Evolutionary conservation across 1,140 invertebrate genomes (phyloP), one percentile per base, ranked within the genome.

Genomic region (Streblospio benedicti): DNA sequence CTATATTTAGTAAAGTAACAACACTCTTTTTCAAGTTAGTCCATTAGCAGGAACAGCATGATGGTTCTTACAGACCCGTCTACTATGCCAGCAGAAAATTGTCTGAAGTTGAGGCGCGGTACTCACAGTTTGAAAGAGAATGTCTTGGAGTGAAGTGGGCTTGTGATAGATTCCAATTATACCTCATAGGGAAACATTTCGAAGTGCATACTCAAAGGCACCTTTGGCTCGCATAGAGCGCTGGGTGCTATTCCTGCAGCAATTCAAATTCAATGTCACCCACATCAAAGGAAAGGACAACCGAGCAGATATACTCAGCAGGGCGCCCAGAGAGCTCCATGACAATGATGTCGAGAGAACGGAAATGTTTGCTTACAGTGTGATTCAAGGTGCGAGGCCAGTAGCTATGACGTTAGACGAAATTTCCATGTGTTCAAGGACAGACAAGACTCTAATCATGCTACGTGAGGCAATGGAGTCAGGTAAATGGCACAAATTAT

Each of bases 311-410:
- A 28, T 23, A 12, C n/a, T 47, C 23, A 47, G 45, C 30, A 47
- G 45, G n/a, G 6, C 30, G n/a, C 45, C 9, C 12, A 18, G 25
- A 47, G 45, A 47, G 35, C n/a, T 38, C 35, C 35, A 9, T 9
- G n/a, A 38, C 9, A 9, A 38, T 38, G 9, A 49, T 44, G 67
- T 65, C 20, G 71, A 72, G 54, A 67, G 71, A 60, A 65, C 62
- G 28, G 70, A 74, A n/a, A n/a, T n/a, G n/a, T n/a, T n/a, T n/a
- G n/a, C n/a, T n/a, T n/a, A n/a, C n/a, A n/a, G n/a, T n/a, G n/a
- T n/a, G n/a, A n/a, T n/a, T n/a, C n/a, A n/a, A n/a, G n/a, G n/a
- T n/a, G n/a, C n/a, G n/a, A n/a, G n/a, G n/a, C n/a, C n/a, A n/a
- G n/a, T n/a, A n/a, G n/a, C n/a, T n/a, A n/a, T n/a, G n/a, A n/a